phyloP scores from a whole-genome alignment of 2,888 invertebrate genomes.

The Philaethria dido region DNA sequence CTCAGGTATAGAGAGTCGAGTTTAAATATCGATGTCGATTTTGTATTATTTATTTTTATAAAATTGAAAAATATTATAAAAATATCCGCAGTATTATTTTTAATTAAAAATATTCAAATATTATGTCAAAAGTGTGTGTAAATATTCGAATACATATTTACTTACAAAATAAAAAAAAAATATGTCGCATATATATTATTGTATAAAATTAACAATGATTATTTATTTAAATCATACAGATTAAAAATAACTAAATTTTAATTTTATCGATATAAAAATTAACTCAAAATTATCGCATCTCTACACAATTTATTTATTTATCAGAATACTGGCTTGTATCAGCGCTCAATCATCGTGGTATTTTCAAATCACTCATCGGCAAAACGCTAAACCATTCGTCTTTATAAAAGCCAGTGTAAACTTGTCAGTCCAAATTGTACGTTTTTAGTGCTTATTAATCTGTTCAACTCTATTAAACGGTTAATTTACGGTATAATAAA shows the following conservation, averaged over 20 bases:
- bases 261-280: conserved; percentile 40
- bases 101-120: not conserved
- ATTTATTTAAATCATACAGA: not conserved
- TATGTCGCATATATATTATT: not conserved
- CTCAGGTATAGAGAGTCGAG: conserved; percentile 57
- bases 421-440: conserved; percentile 67
- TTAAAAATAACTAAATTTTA: not conserved
- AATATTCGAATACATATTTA: not conserved
- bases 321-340: conserved; percentile 77
- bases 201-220: not conserved
- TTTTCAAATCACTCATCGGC: conserved; percentile 73
- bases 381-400: conserved; percentile 71
- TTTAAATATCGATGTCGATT: conserved; percentile 47
- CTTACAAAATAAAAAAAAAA: not conserved
- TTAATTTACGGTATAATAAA: conserved; percentile 71
- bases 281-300: conserved; percentile 47
- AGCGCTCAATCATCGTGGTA: conserved; percentile 75
- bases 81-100: not conserved
- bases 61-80: not conserved
- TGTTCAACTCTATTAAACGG: conserved; percentile 68
- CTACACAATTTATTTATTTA: conserved; percentile 71
- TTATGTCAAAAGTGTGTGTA: not conserved
- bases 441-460: conserved; percentile 73
- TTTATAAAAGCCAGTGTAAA: conserved; percentile 77
- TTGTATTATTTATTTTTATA: not conserved